A percentile compares a stretch with the other conserved stretches of the same genome.
Conservation (phyloP, 2,113 vertebrate species). For the Calidris pugnax region DNA sequence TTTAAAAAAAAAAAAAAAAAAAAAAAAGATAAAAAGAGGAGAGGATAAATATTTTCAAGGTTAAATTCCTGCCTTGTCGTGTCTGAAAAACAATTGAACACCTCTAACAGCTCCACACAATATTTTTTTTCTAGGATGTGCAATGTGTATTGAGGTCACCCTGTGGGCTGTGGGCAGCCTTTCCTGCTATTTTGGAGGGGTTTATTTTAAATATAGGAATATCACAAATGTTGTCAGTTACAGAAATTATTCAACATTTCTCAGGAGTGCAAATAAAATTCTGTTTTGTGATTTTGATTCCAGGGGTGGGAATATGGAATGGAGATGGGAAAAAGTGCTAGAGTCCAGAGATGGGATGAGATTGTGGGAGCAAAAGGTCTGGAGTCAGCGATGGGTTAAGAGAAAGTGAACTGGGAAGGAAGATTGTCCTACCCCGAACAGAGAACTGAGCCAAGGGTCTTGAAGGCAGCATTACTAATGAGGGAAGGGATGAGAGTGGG, state of each 20-base stretch:
- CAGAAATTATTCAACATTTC: background rate
- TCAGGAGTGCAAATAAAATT: background rate
- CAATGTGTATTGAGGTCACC: background rate
- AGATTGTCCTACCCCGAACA: background rate
- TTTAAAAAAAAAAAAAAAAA: background rate
- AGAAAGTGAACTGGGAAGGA: background rate
- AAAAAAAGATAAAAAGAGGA: background rate
- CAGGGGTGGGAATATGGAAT: background rate
- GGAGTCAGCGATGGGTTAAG: background rate
- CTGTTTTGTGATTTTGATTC: background rate
- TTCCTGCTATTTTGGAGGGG: background rate
- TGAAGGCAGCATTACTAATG: background rate
- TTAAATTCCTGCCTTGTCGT: background rate
- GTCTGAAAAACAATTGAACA: background rate
- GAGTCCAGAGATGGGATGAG: background rate
- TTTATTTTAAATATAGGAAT: background rate
- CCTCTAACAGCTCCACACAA: background rate
- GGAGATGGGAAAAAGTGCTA: background rate
- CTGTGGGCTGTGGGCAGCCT: accelerated
- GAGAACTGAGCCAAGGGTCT: background rate
- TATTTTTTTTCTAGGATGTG: background rate
- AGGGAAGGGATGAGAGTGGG: background rate
- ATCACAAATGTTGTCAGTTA: background rate
- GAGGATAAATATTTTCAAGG: background rate
- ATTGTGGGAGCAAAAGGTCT: background rate